These are phyloP conservation scores for Phortica magna DNA, from an alignment of 2,888 invertebrate species.

Conservation along the genomic window DNA sequence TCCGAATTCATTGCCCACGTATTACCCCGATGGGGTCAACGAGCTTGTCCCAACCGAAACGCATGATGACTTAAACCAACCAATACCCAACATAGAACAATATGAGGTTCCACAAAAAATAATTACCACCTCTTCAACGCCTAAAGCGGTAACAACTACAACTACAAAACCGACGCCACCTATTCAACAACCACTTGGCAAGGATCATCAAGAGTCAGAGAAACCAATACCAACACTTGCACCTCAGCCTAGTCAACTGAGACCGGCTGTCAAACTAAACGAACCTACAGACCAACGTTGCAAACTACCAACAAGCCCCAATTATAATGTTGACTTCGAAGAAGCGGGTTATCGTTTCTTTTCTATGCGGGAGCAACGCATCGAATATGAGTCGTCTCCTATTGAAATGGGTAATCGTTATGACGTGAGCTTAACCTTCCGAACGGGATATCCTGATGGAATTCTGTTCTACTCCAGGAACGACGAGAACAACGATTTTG, in stretches of 20 bases:
- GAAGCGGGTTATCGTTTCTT: slow-evolving; percentile 76
- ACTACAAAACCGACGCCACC: slow-evolving; percentile 56
- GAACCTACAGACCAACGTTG: slow-evolving; percentile 74
- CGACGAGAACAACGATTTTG: slow-evolving; percentile 82
- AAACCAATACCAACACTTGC: slow-evolving; percentile 47
- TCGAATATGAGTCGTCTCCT: slow-evolving; percentile 84
- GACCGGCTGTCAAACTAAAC: slow-evolving; percentile 52
- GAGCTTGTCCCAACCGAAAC: slow-evolving; percentile 51
- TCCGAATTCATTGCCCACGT: slow-evolving; percentile 59
- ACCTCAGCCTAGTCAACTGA: slow-evolving; percentile 49
- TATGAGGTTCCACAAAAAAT: background rate
- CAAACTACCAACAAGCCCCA: slow-evolving; percentile 74
- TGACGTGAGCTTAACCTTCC: slow-evolving; percentile 88
- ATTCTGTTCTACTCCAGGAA: slow-evolving; percentile 90
- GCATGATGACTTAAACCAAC: slow-evolving; percentile 54
- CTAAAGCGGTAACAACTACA: slow-evolving; percentile 65
- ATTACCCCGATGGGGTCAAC: slow-evolving; percentile 69
- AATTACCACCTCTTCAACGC: slow-evolving; percentile 64
- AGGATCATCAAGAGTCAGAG: slow-evolving; percentile 44
- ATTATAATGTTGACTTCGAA: slow-evolving; percentile 72
- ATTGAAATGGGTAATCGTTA: slow-evolving; percentile 82
- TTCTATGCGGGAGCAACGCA: slow-evolving; percentile 82
- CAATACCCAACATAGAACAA: too few species aligned
- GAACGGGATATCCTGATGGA: slow-evolving; percentile 85
- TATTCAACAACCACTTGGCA: slow-evolving; percentile 39